Evolutionary conservation across 2,888 invertebrate genomes (phyloP).

Genomic region (Sabatieria punctata): DNA sequence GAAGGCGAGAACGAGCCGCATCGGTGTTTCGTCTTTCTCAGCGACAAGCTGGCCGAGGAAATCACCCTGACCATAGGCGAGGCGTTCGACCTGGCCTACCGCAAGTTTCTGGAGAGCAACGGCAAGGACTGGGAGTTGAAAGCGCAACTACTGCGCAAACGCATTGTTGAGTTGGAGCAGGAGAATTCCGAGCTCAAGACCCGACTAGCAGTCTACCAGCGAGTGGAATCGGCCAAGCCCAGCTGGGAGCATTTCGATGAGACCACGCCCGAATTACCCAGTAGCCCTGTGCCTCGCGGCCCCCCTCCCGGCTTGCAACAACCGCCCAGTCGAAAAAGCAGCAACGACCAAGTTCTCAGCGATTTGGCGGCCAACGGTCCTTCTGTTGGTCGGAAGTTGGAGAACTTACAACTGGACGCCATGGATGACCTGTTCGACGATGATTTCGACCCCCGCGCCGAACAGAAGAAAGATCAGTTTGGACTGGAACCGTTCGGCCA

Average conservation of each 20-base stretch:
- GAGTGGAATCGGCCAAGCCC: constrained; percentile 3
- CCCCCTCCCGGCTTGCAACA: constrained; percentile 13
- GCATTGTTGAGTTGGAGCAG: constrained; percentile 66
- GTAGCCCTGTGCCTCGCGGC: constrained; percentile 9
- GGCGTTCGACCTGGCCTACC: constrained; percentile 92
- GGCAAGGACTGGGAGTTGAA: constrained; percentile 71
- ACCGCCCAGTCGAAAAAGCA: constrained; percentile 33
- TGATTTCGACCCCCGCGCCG: constrained; percentile 71
- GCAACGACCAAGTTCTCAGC: background rate
- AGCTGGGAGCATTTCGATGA: constrained; percentile 2
- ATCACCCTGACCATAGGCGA: constrained; percentile 94
- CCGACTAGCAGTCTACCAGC: constrained; percentile 22
- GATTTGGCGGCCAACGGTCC: constrained; percentile 16
- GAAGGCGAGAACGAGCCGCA: constrained; percentile 55
- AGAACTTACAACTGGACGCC: constrained; percentile 50
- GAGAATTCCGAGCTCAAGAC: constrained; percentile 66
- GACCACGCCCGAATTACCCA: constrained; percentile 1
- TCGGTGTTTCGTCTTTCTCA: constrained; percentile 89
- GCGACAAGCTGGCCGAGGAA: constrained; percentile 89
- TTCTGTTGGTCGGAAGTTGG: constrained; percentile 31
- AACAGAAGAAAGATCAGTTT: constrained; percentile 36
- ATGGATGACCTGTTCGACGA: constrained; percentile 22
- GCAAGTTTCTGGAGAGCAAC: constrained; percentile 54
- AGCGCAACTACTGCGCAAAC: constrained; percentile 60
- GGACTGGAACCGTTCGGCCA: constrained; percentile 4